These are phyloP conservation scores for Apoda limacodes DNA, from an alignment of 2,888 invertebrate genomes.

Conservation along the genomic window DNA sequence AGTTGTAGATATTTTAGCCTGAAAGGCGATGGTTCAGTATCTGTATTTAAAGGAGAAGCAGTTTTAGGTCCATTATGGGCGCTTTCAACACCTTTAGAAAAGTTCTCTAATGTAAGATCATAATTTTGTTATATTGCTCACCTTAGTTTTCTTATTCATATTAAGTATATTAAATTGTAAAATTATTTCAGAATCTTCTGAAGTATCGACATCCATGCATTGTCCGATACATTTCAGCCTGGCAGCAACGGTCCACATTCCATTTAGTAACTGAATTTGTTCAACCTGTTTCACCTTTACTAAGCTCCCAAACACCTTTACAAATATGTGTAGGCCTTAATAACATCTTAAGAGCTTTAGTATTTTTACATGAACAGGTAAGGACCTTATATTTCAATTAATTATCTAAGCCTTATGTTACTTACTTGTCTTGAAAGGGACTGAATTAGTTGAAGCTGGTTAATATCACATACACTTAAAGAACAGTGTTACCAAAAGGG, in stretches of 20 bases:
- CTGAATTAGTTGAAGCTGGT: background rate
- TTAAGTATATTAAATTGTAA: no score
- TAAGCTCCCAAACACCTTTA: conserved; percentile 75
- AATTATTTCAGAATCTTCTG: conserved; percentile 79
- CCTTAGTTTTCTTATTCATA: conserved; percentile 2
- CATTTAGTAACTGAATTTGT: conserved; percentile 87
- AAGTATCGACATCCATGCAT: conserved; percentile 90
- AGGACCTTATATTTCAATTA: conserved; percentile 19
- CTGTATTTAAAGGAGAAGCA: conserved; percentile 82
- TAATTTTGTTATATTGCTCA: conserved; percentile 1
- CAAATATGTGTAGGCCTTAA: conserved; percentile 89
- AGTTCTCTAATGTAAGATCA: conserved; percentile 80
- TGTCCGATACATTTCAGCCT: conserved; percentile 83
- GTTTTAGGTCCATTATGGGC: conserved; percentile 75
- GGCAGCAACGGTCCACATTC: conserved; percentile 80
- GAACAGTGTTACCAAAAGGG: no score
- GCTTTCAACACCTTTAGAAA: conserved; percentile 77
- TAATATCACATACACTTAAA: no score
- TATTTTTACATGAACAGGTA: conserved; percentile 86
- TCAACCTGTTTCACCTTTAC: conserved; percentile 76
- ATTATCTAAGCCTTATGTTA: conserved; percentile 4
- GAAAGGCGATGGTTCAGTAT: conserved; percentile 71
- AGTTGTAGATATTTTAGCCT: conserved; percentile 64
- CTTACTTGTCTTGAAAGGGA: conserved; percentile 5
- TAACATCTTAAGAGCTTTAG: conserved; percentile 82